Evolutionary conservation across 2,888 invertebrate species (phyloP), one percentile per base, ranked within the genome.

Genomic region (Eupsilia transversa): DNA sequence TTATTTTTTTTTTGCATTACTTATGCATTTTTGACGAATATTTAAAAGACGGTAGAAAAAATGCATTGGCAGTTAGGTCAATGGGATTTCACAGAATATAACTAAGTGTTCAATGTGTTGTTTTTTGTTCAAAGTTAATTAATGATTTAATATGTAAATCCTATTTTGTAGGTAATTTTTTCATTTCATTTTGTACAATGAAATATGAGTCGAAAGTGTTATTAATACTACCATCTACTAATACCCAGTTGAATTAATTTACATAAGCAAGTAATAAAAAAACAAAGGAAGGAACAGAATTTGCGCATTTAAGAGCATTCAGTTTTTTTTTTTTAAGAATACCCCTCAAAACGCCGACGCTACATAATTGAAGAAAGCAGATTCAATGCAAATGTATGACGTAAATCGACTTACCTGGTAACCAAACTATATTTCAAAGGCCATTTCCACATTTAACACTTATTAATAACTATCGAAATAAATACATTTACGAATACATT

Each of bases 371-470:
- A 63, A 46, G 38, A 33, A 73, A 72, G 59, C 54, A 74, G 23
- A 49, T 70, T 41, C 12, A 79, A 69, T 63, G 17, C 59, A 68
- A 77, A 74, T 59, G 12, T 63, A 86, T 64, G 41, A 74, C 64
- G 60, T 60, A 75, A 78, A 79, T 81, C 17, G 56, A 86, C 86
- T 86, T 86, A 86, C 86, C 77, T 52, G 68, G 59, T 63, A 60
- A 77, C 67, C 52, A 68, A 72, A 77, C 52, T 59, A 80, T 68
- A 66, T 80, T 74, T 72, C 57, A 72, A 76, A 64, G 60, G 41
- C 56, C 72, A 79, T 71, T 65, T 56, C 33, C 85, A 82, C 80
- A 71, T 80, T 68, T 61, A 79, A 77, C 86, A 86, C 86, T 82
- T 74, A 75, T 65, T 67, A 73, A 66, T 71, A 59, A 77, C 46